Evolutionary conservation across 2,113 vertebrate species (phyloP), one percentile per base, ranked within the genome.

Genomic region (Megaceryle maxima): DNA sequence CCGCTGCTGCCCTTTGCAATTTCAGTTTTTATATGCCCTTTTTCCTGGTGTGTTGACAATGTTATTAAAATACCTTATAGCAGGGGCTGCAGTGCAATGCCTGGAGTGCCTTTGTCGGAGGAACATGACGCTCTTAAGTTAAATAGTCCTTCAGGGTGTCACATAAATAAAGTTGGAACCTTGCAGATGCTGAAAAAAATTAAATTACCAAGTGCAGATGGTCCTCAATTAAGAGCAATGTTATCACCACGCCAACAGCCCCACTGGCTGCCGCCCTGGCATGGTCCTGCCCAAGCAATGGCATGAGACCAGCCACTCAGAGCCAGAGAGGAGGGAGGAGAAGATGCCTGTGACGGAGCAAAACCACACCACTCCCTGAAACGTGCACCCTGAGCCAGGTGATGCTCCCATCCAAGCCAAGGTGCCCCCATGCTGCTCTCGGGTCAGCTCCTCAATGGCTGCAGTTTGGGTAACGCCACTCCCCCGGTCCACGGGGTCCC

Each of bases 151-250:
- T 57, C 82, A 37, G 72, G 46, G 93, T 11, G 7, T 67, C 88
- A 59, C 46, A 92, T 50, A 90, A 90, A 91, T 66, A 70, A 92
- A 96, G 73, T 4, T 24, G 90, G 96, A 96, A 75, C 83, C 79
- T 93, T n/a, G 56, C 87, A 86, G 96, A 92, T 74, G 88, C 79
- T 33, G 85, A 55, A n/a, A n/a, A n/a, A 83, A 91, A 90, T 74
- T 31, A 59, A 93, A 95, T 95, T 83, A 86, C 82, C 44, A 0
- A 57, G 82, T 13, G 82, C 95, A 96, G 96, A 94, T 93, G 85
- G 78, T 91, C n/a, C 68, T 62, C 90, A 90, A 73, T 93, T 87
- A 95, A 70, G 56, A 79, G 75, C 76, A 74, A 68, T 19, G 1
- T 77, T 74, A 83, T 35, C 62, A 21, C 70, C 67, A 53, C 63